These are phyloP conservation scores for Epistrophe grossulariae DNA, from an alignment of 2,888 invertebrate genomes.

Conservation along the genomic window DNA sequence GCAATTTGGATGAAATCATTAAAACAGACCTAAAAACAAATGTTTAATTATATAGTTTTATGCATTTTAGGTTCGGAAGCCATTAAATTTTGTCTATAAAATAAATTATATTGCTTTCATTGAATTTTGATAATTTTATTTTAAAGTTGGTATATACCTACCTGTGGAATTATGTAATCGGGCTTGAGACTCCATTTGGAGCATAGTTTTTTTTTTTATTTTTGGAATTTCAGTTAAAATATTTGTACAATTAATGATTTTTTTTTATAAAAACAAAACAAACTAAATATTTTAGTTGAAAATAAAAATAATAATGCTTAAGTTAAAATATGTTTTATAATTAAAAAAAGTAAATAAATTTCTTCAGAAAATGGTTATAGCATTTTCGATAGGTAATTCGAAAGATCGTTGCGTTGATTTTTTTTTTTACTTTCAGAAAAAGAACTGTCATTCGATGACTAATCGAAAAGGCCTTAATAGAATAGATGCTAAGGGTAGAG, in stretches of 20 bases:
- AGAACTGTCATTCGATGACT: too few relatives aligned
- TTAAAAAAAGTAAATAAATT: slow-evolving; percentile 50
- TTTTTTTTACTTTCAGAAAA: too few relatives aligned
- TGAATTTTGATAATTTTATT: slow-evolving; percentile 10
- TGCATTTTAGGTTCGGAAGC: slow-evolving; percentile 30
- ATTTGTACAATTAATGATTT: not conserved
- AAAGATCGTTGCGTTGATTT: not conserved
- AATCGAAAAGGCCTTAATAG: too few relatives aligned
- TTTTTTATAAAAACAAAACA: not conserved
- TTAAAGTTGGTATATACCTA: not conserved
- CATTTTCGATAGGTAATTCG: not conserved
- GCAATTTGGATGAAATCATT: slow-evolving; percentile 10
- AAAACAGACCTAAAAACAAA: not conserved
- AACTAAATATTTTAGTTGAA: slow-evolving; percentile 65
- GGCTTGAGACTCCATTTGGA: slow-evolving; percentile 29
- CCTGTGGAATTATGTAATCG: slow-evolving; percentile 15
- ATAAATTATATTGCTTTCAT: slow-evolving; percentile 35
- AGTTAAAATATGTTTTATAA: slow-evolving; percentile 69
- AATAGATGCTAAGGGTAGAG: too few relatives aligned
- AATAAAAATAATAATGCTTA: slow-evolving; percentile 68
- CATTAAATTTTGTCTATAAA: slow-evolving; percentile 20
- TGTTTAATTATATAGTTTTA: not conserved
- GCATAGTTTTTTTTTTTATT: not conserved
- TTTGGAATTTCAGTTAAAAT: not conserved
- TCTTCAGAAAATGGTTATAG: slow-evolving; percentile 51